phyloP scores from a whole-genome alignment of 1,140 invertebrate species.

The Drosophila leontia region DNA sequence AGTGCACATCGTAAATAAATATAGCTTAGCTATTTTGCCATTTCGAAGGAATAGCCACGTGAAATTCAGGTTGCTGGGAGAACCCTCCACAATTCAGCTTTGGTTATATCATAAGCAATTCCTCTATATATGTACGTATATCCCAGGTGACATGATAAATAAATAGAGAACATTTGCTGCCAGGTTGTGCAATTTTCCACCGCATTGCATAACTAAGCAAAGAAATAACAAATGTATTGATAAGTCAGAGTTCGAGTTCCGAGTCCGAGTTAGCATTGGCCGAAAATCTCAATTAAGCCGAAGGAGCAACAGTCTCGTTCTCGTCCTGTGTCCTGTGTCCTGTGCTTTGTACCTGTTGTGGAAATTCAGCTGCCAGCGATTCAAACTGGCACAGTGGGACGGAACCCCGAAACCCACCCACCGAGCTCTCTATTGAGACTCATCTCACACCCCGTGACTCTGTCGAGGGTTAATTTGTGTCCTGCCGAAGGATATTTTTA shows the following conservation, averaged over 20 bases:
- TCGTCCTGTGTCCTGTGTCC: constrained; percentile 11
- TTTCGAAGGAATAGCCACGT: background rate
- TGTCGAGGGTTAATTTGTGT: constrained; percentile 66
- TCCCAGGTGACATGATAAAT: constrained; percentile 36
- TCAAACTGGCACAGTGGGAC: constrained; percentile 67
- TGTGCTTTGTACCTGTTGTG: constrained; percentile 63
- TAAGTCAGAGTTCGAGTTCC: constrained; percentile 20
- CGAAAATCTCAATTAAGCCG: constrained; percentile 42
- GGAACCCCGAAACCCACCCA: constrained; percentile 67
- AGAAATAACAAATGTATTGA: constrained; percentile 11
- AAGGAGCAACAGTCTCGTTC: constrained; percentile 61
- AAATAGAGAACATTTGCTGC: background rate
- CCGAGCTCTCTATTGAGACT: constrained; percentile 35
- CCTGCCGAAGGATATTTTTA: constrained; percentile 21
- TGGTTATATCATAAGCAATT: constrained; percentile 3
- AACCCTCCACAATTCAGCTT: background rate
- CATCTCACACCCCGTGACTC: constrained; percentile 39
- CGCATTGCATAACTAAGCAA: constrained; percentile 14
- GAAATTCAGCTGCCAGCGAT: constrained; percentile 42
- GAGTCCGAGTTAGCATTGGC: constrained; percentile 4
- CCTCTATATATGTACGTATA: background rate
- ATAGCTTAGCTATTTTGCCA: constrained; percentile 3
- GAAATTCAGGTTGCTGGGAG: background rate
- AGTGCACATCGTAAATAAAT: constrained; percentile 8
- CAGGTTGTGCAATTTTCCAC: constrained; percentile 19